Percentiles rank a stretch among this genome's conserved stretches.
Conservation (phyloP, 2,888 invertebrate genomes). For the Ennomos erosarius region DNA sequence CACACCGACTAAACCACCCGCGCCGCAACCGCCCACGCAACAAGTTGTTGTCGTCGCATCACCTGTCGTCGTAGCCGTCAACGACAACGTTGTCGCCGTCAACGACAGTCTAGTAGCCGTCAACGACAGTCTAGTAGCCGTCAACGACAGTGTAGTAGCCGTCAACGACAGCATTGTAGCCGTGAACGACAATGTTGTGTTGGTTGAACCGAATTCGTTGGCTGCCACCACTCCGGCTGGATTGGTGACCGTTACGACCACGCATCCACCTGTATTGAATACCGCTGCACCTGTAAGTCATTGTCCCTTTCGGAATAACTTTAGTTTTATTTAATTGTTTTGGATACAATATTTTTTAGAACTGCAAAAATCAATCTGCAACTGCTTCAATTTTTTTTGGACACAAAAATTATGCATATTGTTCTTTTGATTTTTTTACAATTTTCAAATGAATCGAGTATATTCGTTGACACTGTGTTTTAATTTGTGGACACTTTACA, state of each 20-base stretch:
- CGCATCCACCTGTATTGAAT: slow-evolving; percentile 92
- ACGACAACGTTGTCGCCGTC: slow-evolving; percentile 52
- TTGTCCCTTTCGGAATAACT: too few species aligned
- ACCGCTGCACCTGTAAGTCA: slow-evolving; percentile 81
- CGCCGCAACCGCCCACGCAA: slow-evolving; percentile 39
- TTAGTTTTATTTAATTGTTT: too few species aligned
- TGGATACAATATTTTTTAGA: too few species aligned
- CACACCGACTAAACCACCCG: slow-evolving; percentile 32
- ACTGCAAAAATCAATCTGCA: too few species aligned
- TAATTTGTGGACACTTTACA: too few species aligned
- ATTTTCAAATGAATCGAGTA: too few species aligned
- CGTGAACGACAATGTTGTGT: slow-evolving; percentile 45
- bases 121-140: slow-evolving; percentile 50
- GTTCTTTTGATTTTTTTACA: too few species aligned
- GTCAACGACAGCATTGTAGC: slow-evolving; percentile 50
- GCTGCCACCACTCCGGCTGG: slow-evolving; percentile 89
- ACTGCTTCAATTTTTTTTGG: too few species aligned
- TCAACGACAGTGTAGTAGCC: slow-evolving; percentile 47
- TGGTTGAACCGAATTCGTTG: slow-evolving; percentile 87
- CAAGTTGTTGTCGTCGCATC: slow-evolving; percentile 41
- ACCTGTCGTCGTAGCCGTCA: slow-evolving; percentile 56
- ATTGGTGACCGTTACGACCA: slow-evolving; percentile 93
- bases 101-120: slow-evolving; percentile 20
- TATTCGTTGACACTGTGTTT: too few species aligned
- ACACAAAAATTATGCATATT: too few species aligned